Percentiles rank a stretch among this genome's conserved stretches.
Evolutionary conservation across 2,888 invertebrate genomes (phyloP).

Genomic region (Lysandra bellargus): DNA sequence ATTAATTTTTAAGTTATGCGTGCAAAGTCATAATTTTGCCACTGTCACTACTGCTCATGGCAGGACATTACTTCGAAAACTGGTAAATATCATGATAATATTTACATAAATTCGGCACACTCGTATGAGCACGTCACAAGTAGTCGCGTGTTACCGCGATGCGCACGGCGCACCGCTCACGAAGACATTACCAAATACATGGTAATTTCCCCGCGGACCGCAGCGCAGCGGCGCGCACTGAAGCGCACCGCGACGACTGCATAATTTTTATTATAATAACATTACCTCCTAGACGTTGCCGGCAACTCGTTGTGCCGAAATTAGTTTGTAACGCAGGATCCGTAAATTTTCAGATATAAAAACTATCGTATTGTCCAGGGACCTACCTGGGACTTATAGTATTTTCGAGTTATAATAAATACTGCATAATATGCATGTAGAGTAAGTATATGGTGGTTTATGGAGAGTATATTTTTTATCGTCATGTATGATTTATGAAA

Average conservation of each 20-base stretch:
- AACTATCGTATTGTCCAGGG: background rate
- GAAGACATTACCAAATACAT: conserved; percentile 25
- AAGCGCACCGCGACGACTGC: background rate
- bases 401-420: too few relatives aligned
- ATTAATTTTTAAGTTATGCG: too few relatives aligned
- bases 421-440: too few relatives aligned
- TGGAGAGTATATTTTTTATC: too few relatives aligned
- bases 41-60: too few relatives aligned
- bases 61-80: too few relatives aligned
- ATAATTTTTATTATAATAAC: background rate
- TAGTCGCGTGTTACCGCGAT: conserved; percentile 14
- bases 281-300: background rate
- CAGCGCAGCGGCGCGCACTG: conserved; percentile 5
- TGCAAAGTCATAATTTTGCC: too few relatives aligned
- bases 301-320: background rate
- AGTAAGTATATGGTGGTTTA: too few relatives aligned
- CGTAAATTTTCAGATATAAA: background rate
- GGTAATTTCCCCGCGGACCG: conserved; percentile 25
- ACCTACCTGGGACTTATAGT: too few relatives aligned
- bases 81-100: background rate
- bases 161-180: background rate
- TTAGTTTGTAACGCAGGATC: background rate
- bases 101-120: conserved; percentile 6
- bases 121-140: conserved; percentile 11
- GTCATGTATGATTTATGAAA: too few relatives aligned